Evolutionary conservation across 2,797 vertebrate species (phyloP).

Genomic region (Gastrophryne carolinensis): DNA sequence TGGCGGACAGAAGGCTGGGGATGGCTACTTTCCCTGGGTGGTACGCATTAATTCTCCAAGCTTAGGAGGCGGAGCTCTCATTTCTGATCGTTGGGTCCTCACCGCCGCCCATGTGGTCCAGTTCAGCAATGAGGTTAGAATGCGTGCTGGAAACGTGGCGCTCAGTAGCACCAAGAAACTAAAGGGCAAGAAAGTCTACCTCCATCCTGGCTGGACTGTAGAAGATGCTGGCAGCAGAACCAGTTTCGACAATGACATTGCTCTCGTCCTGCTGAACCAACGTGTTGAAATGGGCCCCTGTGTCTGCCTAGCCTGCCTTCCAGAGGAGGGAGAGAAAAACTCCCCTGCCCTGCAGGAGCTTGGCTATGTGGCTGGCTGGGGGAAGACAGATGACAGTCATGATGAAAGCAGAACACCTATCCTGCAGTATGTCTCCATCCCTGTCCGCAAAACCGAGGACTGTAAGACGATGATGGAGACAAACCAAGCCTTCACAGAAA

Average conservation of each 20-base stretch:
- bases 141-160: conserved; percentile 60
- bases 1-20: conserved; percentile 66
- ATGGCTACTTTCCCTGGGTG: conserved; percentile 84
- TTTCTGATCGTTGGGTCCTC: conserved; percentile 86
- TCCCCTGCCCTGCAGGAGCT: conserved; percentile 32
- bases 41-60: conserved; percentile 59
- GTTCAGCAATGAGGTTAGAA: not conserved
- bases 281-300: conserved; percentile 72
- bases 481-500: conserved; percentile 67
- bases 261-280: conserved; percentile 74
- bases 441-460: conserved; percentile 55
- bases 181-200: conserved; percentile 63
- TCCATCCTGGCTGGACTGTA: conserved; percentile 71
- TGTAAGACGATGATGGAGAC: conserved; percentile 56
- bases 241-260: conserved; percentile 83
- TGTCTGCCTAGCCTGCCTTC: conserved; percentile 82
- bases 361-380: conserved; percentile 85
- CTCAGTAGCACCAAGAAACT: conserved; percentile 42
- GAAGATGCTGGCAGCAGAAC: rapidly evolving
- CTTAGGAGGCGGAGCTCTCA: conserved; percentile 77
- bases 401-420: rapidly evolving
- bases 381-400: conserved; percentile 49
- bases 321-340: conserved; percentile 57
- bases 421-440: conserved; percentile 63
- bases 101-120: conserved; percentile 88